Evolutionary conservation across 53 echinoderm and acorn worm genomes (phyloP).

Genomic region (Hippasteria phrygiana): DNA sequence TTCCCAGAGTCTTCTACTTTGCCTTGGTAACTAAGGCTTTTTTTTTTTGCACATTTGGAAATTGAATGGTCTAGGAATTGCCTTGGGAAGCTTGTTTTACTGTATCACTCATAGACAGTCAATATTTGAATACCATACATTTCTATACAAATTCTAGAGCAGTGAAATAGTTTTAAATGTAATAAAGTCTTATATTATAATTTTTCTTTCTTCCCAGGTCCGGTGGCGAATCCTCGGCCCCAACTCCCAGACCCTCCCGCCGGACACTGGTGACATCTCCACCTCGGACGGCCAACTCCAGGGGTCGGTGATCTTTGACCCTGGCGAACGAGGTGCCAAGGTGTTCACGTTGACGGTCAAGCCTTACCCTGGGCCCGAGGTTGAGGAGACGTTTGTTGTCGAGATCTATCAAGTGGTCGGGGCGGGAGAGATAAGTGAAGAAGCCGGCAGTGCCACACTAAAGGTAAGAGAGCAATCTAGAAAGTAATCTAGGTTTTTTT

Average conservation of each 20-base stretch:
- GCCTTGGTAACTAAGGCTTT: no score
- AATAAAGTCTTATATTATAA: not conserved
- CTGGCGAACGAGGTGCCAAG: conserved; percentile 75
- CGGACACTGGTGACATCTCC: conserved; percentile 84
- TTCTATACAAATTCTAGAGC: no score
- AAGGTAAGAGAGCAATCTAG: no score
- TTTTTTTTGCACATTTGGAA: no score
- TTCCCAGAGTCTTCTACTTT: no score
- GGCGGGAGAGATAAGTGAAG: conserved; percentile 82
- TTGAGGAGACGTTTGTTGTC: conserved; percentile 76
- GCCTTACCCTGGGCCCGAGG: conserved; percentile 93
- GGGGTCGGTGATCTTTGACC: conserved; percentile 87
- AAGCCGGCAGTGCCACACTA: conserved; percentile 66
- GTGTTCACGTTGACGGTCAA: conserved; percentile 84
- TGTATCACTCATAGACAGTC: no score
- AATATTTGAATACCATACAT: no score
- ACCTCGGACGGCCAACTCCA: conserved; percentile 85
- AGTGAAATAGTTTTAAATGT: not conserved
- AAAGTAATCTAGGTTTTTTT: no score
- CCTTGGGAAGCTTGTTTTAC: no score
- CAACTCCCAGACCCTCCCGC: conserved; percentile 79
- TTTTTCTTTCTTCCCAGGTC: conserved; percentile 61
- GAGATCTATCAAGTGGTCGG: conserved; percentile 94
- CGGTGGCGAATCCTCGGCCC: conserved; percentile 98
- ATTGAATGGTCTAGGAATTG: not conserved